A percentile compares a stretch with the other conserved stretches of the same genome.
These are phyloP conservation scores for Scrobipalpa atriplicella DNA, from an alignment of 2,888 invertebrate species.

Conservation along the genomic window DNA sequence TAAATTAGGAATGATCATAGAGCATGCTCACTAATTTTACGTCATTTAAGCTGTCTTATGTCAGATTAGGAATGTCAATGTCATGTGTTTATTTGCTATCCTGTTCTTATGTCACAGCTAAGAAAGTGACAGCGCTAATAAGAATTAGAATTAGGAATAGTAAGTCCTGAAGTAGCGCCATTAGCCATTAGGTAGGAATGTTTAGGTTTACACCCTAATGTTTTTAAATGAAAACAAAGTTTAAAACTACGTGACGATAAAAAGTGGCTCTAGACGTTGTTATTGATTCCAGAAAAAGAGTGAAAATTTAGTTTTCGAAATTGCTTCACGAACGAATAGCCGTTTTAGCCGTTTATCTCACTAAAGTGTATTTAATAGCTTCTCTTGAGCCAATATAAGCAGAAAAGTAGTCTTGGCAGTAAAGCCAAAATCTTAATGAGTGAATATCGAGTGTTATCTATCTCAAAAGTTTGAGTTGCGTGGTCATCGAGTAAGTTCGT, in stretches of 20 bases:
- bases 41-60: too few relatives aligned
- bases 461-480: slow-evolving; percentile 26
- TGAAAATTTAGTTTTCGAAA: slow-evolving; percentile 23
- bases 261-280: slow-evolving; percentile 6
- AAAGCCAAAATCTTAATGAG: slow-evolving; percentile 14
- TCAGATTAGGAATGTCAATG: too few relatives aligned
- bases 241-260: slow-evolving; percentile 8
- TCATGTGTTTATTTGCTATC: too few relatives aligned
- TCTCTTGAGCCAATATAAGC: slow-evolving; percentile 21
- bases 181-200: too few relatives aligned
- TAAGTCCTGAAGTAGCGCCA: too few relatives aligned
- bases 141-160: too few relatives aligned
- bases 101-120: too few relatives aligned
- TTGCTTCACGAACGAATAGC: slow-evolving; percentile 13
- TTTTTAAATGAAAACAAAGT: background rate
- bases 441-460: slow-evolving; percentile 11
- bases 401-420: slow-evolving; percentile 23
- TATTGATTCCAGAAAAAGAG: slow-evolving; percentile 18
- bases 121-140: too few relatives aligned
- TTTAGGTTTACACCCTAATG: background rate
- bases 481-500: slow-evolving; percentile 18
- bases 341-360: slow-evolving; percentile 20
- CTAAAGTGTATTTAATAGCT: slow-evolving; percentile 25
- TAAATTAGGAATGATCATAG: too few relatives aligned
- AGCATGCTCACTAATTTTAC: too few relatives aligned